These are phyloP conservation scores for Macrotis lagotis DNA, from an alignment of 2,113 vertebrate genomes.

Conservation along the genomic window DNA sequence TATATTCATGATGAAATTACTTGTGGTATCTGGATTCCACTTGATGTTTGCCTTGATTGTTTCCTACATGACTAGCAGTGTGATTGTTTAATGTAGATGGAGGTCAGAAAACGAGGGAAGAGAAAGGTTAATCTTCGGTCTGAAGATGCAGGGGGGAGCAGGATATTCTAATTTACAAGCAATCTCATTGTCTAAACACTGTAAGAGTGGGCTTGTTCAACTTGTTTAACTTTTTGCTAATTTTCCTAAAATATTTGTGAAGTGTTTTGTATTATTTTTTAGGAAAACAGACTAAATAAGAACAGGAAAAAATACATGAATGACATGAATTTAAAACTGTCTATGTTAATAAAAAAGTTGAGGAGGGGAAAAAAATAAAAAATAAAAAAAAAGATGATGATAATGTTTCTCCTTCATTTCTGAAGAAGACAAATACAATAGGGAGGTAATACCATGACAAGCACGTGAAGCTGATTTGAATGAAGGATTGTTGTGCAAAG, in stretches of 20 bases:
- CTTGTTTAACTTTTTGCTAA: slow-evolving; percentile 80
- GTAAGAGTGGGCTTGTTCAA: slow-evolving; percentile 68
- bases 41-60: slow-evolving; percentile 64
- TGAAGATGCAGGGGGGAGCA: slow-evolving; percentile 45
- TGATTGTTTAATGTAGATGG: slow-evolving; percentile 70
- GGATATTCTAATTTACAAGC: slow-evolving; percentile 75
- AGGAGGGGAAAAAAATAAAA: too few relatives aligned
- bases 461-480: too few relatives aligned
- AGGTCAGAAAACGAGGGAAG: slow-evolving; percentile 62
- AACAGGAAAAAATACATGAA: slow-evolving; percentile 56
- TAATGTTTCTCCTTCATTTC: too few relatives aligned
- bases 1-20: slow-evolving; percentile 51
- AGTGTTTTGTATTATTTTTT: slow-evolving; percentile 75
- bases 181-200: slow-evolving; percentile 47
- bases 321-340: slow-evolving; percentile 16
- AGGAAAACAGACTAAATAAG: slow-evolving; percentile 72
- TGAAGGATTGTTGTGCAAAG: too few relatives aligned
- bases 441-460: too few relatives aligned
- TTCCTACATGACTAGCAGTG: slow-evolving; percentile 31
- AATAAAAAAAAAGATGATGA: too few relatives aligned
- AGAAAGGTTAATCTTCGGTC: slow-evolving; percentile 62
- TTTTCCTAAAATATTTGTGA: slow-evolving; percentile 74
- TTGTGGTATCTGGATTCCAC: slow-evolving; percentile 35
- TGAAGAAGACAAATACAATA: too few relatives aligned
- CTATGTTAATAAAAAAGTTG: slow-evolving; percentile 43